Evolutionary conservation across 2,888 invertebrate species (phyloP), one percentile per base, ranked within the genome.

Genomic region (Eristalis arbustorum): DNA sequence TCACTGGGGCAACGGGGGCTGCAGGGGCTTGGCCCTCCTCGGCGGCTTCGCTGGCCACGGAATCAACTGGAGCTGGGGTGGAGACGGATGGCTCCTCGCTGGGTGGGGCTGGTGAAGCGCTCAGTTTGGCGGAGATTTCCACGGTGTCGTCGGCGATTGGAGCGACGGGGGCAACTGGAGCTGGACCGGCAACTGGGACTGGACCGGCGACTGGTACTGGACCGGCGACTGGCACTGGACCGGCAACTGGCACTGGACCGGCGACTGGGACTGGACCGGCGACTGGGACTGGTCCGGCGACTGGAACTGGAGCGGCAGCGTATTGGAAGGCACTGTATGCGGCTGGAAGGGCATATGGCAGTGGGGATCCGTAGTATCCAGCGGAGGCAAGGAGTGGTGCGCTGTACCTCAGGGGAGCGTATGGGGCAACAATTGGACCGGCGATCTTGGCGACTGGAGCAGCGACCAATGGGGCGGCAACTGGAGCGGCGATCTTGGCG

Each of bases 381-480:
- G 79, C 28, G 10, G 40, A 28, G n/a, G 66, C 40, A 18, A 75
- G 28, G 25, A 42, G 42, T 25, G 66, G 59, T 18, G 75, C 42
- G 14, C 22, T 66, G 31, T 59, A 75, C 13, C 59, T 23, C 31
- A 62, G 18, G 6, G 31, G 68, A 22, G 77, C 49, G 93, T 93
- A 92, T 1, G 94, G 93, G 11, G 95, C 91, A 5, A n/a, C n/a
- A n/a, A n/a, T n/a, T n/a, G n/a, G n/a, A n/a, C n/a, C n/a, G n/a
- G 63, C 34, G 18, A 68, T 10, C 23, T 59, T 75, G 0, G 94
- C 94, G 95, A 37, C 3, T 89, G 94, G 23, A 95, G 42, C 37
- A 89, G 94, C 8, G 1, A 37, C 94, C 0, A 95, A 94, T 0
- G 95, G 95, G 13, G 79, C 68, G 8, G 73, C 67, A 61, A 72